Base-by-base conservation (phyloP, 2,113 vertebrate species). In the Rhagologus leucostigma region DNA sequence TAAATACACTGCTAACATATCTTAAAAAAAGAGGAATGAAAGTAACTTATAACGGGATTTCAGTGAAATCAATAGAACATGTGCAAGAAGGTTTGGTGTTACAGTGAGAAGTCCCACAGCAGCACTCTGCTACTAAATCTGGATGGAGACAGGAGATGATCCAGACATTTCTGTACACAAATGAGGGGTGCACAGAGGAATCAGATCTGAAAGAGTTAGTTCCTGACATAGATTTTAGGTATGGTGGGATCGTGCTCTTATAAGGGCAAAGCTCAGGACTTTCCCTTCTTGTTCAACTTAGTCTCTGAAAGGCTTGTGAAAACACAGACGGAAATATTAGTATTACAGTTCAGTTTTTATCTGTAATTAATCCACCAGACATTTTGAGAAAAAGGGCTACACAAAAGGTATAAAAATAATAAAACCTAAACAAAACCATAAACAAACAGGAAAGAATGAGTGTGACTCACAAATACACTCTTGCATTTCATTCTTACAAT, bases 71-170 rank as follows among this genome's bases (percentile, higher is more conserved):
- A 95, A 20, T 67, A 42, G 59, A 75, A 76, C 19, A 47, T 11
- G 64, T 70, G 64, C 56, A 67, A 68, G 73, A 88, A 96, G 76
- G 56, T 7, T 92, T 56, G 62, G 76, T 52, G 77, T 91, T 86
- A 86, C 68, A 78, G 56, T 1, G 4, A 94, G 82, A 86, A 83
- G 68, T 90, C 90, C 90, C 85, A 83, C 42, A 77, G 90, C 82
- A 96, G 75, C 92, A 22, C 56, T 65, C 79, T 83, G 60, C 44
- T 81, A 10, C 44, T 96, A 93, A 93, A 94, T 80, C 78, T 83
- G 63, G 65, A 91, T 59, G 75, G 87, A 96, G 84, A 83, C 87
- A 79, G 93, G 85, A 93, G 90, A 86, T 64, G 76, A 89, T 67
- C 50, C 87, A 94, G 92, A 93, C 60, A 0, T 85, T 93, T 90